Percentiles rank a stretch among this genome's conserved stretches.
phyloP scores from a whole-genome alignment of 2,113 vertebrate species.

The Perca fluviatilis region DNA sequence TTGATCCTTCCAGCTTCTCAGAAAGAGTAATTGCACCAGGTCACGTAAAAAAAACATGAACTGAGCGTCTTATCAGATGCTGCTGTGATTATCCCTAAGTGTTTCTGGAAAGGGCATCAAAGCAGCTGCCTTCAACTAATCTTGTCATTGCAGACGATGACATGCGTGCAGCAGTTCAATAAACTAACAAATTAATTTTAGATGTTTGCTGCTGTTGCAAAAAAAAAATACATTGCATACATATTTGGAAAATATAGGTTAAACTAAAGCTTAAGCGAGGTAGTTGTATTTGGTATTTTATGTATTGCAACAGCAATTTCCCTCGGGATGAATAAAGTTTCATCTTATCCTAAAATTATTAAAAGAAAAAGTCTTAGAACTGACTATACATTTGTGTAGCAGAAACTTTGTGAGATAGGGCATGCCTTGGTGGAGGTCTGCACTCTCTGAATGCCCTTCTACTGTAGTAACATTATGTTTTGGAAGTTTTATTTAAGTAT shows the following conservation, averaged over 20 bases:
- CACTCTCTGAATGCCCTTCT: too few relatives aligned
- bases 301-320: background rate
- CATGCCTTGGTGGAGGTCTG: background rate
- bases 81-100: conserved; percentile 60
- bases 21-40: conserved; percentile 28
- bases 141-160: conserved; percentile 42
- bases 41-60: conserved; percentile 49
- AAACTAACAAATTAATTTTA: conserved; percentile 40
- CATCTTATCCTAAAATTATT: background rate
- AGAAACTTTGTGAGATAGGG: background rate
- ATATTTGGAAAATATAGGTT: conserved; percentile 54
- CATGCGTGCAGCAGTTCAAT: conserved; percentile 46
- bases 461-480: background rate
- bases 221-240: conserved; percentile 5
- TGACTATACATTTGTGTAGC: background rate
- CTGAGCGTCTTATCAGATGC: conserved; percentile 58
- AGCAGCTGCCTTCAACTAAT: conserved; percentile 44
- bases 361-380: background rate
- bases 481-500: background rate
- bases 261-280: conserved; percentile 56
- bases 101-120: conserved; percentile 48
- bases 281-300: background rate
- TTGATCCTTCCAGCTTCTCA: background rate
- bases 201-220: conserved; percentile 10
- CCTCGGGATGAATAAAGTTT: background rate